These are phyloP conservation scores for Synergus umbraculus DNA, from an alignment of 2,888 invertebrate species.

Conservation along the genomic window DNA sequence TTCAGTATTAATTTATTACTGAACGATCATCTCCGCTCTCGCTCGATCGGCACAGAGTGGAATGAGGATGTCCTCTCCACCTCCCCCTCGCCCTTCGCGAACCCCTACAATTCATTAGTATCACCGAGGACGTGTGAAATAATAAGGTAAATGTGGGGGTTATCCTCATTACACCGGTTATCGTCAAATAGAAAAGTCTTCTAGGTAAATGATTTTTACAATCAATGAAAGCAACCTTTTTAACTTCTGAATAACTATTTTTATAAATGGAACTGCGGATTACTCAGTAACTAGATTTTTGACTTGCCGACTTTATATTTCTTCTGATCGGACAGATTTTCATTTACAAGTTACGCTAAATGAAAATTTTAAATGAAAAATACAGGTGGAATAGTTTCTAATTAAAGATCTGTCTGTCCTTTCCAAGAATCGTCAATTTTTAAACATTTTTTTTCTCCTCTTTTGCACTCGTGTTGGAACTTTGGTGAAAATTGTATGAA, in stretches of 20 bases:
- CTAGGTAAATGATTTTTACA: too few relatives aligned
- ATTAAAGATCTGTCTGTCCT: background rate
- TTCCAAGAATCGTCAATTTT: background rate
- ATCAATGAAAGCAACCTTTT: too few relatives aligned
- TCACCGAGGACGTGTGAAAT: conserved; percentile 41
- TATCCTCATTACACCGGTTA: too few relatives aligned
- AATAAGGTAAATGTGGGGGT: background rate
- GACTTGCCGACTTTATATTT: background rate
- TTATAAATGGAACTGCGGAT: too few relatives aligned
- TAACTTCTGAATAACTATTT: too few relatives aligned
- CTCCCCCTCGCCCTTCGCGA: conserved; percentile 52
- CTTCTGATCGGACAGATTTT: background rate
- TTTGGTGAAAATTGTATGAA: background rate
- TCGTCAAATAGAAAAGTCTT: too few relatives aligned
- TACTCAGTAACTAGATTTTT: too few relatives aligned
- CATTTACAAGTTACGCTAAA: too few relatives aligned
- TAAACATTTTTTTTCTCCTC: background rate
- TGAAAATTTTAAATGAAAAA: too few relatives aligned
- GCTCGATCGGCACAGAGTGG: conserved; percentile 62
- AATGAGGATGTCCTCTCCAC: conserved; percentile 75
- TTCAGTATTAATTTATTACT: conserved; percentile 74
- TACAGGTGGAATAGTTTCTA: too few relatives aligned
- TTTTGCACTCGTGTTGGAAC: background rate
- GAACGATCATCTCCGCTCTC: conserved; percentile 74
- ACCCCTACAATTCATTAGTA: conserved; percentile 41